A percentile compares a stretch with the other conserved stretches of the same genome.
Conservation (phyloP, 2,888 invertebrate species). For the Pristionchus mayeri region DNA sequence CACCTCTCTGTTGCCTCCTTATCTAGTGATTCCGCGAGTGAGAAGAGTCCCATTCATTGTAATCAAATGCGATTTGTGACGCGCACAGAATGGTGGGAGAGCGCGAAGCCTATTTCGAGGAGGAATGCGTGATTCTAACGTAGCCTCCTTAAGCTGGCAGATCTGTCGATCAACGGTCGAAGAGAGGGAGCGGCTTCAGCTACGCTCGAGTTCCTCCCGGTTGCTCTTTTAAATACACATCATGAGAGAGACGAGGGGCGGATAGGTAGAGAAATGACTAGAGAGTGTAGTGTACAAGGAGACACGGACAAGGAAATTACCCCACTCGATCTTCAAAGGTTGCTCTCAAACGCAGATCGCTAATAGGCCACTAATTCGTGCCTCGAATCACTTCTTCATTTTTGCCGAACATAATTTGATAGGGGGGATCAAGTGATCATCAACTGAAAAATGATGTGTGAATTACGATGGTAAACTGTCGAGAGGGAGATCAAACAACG, state of each 20-base stretch:
- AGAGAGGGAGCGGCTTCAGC: background rate
- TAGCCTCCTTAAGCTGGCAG: background rate
- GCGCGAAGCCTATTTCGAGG: background rate
- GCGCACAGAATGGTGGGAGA: slow-evolving; percentile 3
- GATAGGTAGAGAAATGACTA: background rate
- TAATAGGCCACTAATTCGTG: background rate
- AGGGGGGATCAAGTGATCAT: background rate
- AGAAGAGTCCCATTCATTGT: slow-evolving; percentile 24
- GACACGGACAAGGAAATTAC: background rate
- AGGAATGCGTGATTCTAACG: background rate
- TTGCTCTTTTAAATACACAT: slow-evolving; percentile 34
- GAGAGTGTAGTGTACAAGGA: background rate
- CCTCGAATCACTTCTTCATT: background rate
- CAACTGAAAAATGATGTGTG: background rate
- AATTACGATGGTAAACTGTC: background rate
- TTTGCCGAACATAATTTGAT: background rate
- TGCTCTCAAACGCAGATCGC: no score
- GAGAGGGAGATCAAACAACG: slow-evolving; percentile 35
- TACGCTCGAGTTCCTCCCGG: background rate
- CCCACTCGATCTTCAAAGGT: slow-evolving; percentile 31
- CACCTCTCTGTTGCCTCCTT: background rate
- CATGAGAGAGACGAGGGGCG: background rate
- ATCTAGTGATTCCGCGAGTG: slow-evolving; percentile 23
- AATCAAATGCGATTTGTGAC: slow-evolving; percentile 44
- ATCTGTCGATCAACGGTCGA: slow-evolving; percentile 31